Evolutionary conservation across 2,113 vertebrate genomes (phyloP).

Genomic region (Willisornis vidua): DNA sequence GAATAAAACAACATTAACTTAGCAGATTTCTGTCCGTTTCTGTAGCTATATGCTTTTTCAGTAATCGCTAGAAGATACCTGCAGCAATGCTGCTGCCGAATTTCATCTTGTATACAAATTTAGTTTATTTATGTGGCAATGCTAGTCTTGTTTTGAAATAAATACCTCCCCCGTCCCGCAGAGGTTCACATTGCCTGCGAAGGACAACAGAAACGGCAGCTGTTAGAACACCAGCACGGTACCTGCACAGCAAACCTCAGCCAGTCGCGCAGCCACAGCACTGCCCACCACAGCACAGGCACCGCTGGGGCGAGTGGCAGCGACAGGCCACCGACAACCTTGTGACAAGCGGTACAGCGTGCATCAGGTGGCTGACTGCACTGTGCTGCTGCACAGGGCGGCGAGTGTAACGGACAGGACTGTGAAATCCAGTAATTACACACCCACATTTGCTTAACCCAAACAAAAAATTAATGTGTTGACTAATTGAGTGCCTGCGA

Average conservation of each 20-base stretch:
- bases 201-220: not conserved
- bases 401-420: rapidly evolving
- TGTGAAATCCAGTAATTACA: not conserved
- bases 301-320: not conserved
- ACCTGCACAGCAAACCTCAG: not conserved
- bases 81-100: not conserved
- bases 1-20: not conserved
- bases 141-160: not conserved
- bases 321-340: not conserved
- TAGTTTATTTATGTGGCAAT: not conserved
- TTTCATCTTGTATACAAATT: not conserved
- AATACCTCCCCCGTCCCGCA: not conserved
- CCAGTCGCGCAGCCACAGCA: not conserved
- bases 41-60: not conserved
- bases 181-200: not conserved
- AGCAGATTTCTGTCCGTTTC: not conserved
- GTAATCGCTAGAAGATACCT: not conserved
- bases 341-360: not conserved
- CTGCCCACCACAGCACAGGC: not conserved
- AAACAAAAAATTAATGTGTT: not conserved
- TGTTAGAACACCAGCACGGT: not conserved
- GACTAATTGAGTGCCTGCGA: not conserved
- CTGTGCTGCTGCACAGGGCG: not conserved
- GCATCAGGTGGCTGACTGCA: not conserved
- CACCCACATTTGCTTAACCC: not conserved